Evolutionary conservation across 2,113 vertebrate genomes (phyloP).

Genomic region (Catharus minimus): DNA sequence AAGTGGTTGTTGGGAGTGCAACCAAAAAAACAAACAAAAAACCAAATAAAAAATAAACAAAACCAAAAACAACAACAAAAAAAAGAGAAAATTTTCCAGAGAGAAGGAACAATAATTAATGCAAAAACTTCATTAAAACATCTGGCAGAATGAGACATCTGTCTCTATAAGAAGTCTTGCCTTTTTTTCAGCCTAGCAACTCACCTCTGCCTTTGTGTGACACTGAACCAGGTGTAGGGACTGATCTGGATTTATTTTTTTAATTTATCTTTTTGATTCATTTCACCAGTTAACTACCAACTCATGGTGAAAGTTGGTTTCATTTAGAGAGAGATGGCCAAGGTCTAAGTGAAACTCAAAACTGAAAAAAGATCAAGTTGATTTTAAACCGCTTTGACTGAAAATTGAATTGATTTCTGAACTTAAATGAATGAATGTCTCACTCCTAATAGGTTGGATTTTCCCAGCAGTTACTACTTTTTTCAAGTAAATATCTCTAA

Average conservation of each 20-base stretch:
- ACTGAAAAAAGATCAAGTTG: not conserved
- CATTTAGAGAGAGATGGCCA: not conserved
- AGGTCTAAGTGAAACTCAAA: not conserved
- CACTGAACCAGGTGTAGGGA: not conserved
- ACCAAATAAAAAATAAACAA: no score
- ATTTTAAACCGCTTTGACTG: not conserved
- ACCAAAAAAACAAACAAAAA: not conserved
- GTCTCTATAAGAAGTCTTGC: fast-evolving
- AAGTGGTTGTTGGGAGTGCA: not conserved
- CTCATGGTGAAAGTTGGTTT: not conserved
- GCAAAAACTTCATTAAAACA: not conserved
- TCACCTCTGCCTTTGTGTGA: not conserved
- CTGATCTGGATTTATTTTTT: not conserved
- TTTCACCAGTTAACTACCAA: not conserved
- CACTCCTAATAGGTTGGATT: not conserved
- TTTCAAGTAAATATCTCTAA: not conserved
- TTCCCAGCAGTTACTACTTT: not conserved
- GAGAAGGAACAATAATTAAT: not conserved
- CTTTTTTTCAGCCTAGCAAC: not conserved
- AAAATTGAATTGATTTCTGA: not conserved
- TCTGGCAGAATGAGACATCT: not conserved
- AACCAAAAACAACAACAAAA: no score
- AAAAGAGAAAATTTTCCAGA: not conserved
- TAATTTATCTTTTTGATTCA: not conserved
- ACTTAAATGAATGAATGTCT: not conserved